phyloP scores from a whole-genome alignment of 2,888 invertebrate species.

The Eumerus sabulonum region DNA sequence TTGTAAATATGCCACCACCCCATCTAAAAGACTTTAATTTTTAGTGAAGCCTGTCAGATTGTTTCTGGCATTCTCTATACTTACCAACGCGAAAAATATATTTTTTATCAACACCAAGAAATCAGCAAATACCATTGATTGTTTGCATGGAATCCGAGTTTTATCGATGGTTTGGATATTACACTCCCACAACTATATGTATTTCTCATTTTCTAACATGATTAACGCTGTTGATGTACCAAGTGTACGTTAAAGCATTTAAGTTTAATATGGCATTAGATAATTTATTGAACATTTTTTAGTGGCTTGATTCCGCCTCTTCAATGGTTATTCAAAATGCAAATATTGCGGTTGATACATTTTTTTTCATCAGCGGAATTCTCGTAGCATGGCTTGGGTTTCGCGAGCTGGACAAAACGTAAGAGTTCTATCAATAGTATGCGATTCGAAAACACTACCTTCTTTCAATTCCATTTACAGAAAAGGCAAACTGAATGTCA shows the following conservation, averaged over 20 bases:
- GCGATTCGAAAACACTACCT: not conserved
- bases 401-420: conserved; percentile 75
- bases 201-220: conserved; percentile 14
- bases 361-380: conserved; percentile 83
- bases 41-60: not conserved
- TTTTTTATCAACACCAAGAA: conserved; percentile 28
- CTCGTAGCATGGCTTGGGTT: conserved; percentile 76
- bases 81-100: conserved; percentile 39
- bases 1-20: too few relatives aligned
- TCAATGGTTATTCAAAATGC: conserved; percentile 78
- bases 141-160: conserved; percentile 46
- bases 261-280: not conserved
- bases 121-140: conserved; percentile 32
- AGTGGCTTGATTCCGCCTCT: conserved; percentile 75
- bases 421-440: conserved; percentile 73
- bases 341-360: conserved; percentile 82
- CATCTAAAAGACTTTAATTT: conserved; percentile 4
- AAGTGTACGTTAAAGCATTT: conserved; percentile 25
- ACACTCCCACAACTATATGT: conserved; percentile 29
- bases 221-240: conserved; percentile 21
- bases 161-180: conserved; percentile 57
- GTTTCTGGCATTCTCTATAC: conserved; percentile 38
- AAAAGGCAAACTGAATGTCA: conserved; percentile 76
- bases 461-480: conserved; percentile 42
- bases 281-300: not conserved